phyloP scores from a whole-genome alignment of 2,113 vertebrate genomes.

The Cryptotis parvus region DNA sequence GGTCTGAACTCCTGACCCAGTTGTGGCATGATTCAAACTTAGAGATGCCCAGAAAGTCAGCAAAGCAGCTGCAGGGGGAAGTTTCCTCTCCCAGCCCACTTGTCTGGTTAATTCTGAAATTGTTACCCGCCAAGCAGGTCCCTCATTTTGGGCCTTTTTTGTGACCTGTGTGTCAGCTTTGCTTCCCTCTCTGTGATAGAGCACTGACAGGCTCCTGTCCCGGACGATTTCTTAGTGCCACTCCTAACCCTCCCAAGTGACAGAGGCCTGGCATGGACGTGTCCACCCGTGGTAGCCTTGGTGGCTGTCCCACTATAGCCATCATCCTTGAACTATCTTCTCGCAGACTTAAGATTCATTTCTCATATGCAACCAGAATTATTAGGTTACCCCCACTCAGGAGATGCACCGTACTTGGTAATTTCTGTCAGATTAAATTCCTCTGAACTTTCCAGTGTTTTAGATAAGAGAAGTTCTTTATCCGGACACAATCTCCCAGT shows the following conservation, averaged over 20 bases:
- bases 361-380: neutral
- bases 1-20: neutral
- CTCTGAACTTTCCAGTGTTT: slow-evolving; percentile 44
- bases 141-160: neutral
- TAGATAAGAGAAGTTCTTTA: slow-evolving; percentile 22
- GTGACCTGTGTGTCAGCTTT: neutral
- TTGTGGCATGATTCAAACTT: neutral
- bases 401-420: neutral
- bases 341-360: neutral
- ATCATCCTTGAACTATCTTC: neutral
- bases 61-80: neutral
- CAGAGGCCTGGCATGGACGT: rapidly evolving
- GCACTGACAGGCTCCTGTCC: rapidly evolving
- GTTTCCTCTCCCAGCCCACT: neutral
- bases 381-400: neutral
- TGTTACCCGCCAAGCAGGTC: no score
- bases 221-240: neutral
- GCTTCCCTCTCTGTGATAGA: neutral
- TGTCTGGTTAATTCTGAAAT: neutral
- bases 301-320: rapidly evolving
- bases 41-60: neutral
- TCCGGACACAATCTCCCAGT: slow-evolving; percentile 1
- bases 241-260: rapidly evolving
- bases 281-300: neutral
- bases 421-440: slow-evolving; percentile 34